Conservation (phyloP, 2,888 invertebrate species). For the Julus scandinavius region DNA sequence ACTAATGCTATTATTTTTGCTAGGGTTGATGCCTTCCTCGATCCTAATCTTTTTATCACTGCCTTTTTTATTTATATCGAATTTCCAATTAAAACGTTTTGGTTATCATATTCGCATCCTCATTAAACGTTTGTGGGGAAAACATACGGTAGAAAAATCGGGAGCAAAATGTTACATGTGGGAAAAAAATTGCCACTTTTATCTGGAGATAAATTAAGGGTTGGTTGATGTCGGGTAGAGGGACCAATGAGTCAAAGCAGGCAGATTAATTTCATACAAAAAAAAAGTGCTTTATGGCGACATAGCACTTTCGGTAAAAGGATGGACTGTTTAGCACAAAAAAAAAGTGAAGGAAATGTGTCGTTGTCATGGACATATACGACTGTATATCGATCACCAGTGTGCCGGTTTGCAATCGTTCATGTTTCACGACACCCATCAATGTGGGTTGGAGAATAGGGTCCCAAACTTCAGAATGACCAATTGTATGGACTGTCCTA, state of each 20-base stretch:
- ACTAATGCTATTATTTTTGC: conserved; percentile 4
- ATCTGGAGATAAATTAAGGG: background rate
- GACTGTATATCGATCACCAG: background rate
- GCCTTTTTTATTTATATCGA: background rate
- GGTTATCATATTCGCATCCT: conserved; percentile 16
- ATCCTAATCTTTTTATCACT: background rate
- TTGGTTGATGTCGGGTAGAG: background rate
- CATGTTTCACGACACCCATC: too few relatives aligned
- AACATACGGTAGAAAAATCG: background rate
- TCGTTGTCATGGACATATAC: background rate
- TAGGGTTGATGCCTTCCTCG: background rate
- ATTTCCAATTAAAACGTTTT: conserved; percentile 8
- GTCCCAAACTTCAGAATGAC: background rate
- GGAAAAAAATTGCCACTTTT: background rate
- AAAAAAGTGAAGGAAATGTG: background rate
- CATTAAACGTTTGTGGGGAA: background rate
- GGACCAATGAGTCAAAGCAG: background rate
- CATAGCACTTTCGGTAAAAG: background rate
- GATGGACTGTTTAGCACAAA: background rate
- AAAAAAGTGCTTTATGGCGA: background rate
- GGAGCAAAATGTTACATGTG: too few relatives aligned
- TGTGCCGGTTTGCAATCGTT: too few relatives aligned
- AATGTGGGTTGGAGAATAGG: too few relatives aligned
- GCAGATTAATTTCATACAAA: background rate
- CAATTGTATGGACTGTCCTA: background rate